phyloP scores from a whole-genome alignment of 2,113 vertebrate genomes.

The Pollachius pollachius region DNA sequence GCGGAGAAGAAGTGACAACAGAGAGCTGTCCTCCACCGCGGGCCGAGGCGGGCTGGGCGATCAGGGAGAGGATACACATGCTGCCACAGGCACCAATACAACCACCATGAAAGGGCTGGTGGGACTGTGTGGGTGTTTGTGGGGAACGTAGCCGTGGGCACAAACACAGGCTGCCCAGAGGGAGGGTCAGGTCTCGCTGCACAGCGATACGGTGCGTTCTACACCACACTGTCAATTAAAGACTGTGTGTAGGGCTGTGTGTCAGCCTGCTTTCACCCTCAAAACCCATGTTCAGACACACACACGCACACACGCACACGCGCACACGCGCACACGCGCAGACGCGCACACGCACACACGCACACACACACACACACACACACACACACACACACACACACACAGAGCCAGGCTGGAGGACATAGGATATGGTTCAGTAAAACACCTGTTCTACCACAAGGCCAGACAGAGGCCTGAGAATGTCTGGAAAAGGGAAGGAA shows the following conservation, averaged over 20 bases:
- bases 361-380: slow-evolving; percentile 35
- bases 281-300: slow-evolving; percentile 10
- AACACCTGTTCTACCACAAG: neutral
- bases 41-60: neutral
- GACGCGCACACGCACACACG: slow-evolving; percentile 35
- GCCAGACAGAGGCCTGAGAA: neutral
- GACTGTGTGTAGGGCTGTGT: neutral
- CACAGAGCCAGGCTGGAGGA: slow-evolving; percentile 62
- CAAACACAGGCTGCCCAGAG: neutral
- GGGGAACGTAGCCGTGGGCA: neutral
- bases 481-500: neutral
- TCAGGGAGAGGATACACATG: too few species aligned
- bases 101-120: too few species aligned
- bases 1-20: neutral
- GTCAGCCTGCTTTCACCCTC: neutral
- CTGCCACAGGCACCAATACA: too few species aligned
- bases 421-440: slow-evolving; percentile 73
- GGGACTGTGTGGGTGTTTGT: too few species aligned
- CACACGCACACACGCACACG: neutral
- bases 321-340: slow-evolving; percentile 1
- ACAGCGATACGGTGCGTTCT: neutral
- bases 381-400: too few species aligned
- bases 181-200: neutral
- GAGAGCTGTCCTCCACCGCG: neutral
- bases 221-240: neutral